phyloP scores from a whole-genome alignment of 2,113 vertebrate species.

The human (Homo sapiens) region DNA sequence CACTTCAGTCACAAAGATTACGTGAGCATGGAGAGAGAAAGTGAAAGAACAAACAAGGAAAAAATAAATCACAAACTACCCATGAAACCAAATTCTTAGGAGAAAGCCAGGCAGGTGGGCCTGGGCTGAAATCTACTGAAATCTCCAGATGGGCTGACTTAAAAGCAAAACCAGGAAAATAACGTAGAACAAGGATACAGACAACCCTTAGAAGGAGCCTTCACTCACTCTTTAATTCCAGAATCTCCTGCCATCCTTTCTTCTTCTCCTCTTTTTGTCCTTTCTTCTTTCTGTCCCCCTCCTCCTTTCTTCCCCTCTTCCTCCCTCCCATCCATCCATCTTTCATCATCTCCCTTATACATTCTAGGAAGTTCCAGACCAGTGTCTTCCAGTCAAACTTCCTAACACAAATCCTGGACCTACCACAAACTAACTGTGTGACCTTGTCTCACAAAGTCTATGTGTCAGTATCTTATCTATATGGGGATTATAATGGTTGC shows the following conservation, averaged over 20 bases:
- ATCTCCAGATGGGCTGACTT: neutral
- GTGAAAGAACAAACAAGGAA: neutral
- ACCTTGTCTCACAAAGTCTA: neutral
- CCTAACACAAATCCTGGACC: neutral
- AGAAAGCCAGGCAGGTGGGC: neutral
- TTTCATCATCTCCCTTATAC: neutral
- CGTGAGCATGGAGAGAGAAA: neutral
- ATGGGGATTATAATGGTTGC: neutral
- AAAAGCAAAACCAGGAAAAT: neutral
- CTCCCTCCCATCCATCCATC: too few relatives aligned
- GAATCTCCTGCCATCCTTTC: neutral
- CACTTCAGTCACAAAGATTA: neutral
- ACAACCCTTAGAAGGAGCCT: neutral
- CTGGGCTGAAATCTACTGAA: neutral
- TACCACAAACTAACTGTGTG: too few relatives aligned
- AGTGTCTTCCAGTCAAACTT: neutral
- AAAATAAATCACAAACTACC: neutral
- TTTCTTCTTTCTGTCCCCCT: neutral
- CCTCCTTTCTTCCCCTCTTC: too few relatives aligned
- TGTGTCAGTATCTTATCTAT: neutral
- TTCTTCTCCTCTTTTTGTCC: neutral
- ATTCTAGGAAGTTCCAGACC: neutral
- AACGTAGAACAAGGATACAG: rapidly evolving
- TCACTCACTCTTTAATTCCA: neutral
- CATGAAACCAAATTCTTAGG: neutral